Conservation (phyloP, 2,888 invertebrate species). For the Phasia obesa region DNA sequence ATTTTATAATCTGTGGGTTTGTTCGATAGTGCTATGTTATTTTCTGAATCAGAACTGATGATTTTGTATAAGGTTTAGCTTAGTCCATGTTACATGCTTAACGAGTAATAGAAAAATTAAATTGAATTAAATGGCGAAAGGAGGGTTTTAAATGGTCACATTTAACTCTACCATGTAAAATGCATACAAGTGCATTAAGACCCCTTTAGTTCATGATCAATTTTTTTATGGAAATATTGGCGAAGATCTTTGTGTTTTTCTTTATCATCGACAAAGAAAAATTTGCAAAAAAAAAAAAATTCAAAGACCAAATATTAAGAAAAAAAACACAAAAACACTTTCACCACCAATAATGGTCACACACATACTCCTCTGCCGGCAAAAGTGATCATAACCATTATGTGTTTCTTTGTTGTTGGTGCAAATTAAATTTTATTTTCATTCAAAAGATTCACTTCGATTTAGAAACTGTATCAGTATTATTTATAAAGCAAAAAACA, state of each 20-base stretch:
- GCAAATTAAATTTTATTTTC: conserved; percentile 34
- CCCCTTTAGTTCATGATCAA: conserved; percentile 1
- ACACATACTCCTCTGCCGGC: conserved; percentile 20
- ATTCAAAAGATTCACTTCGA: conserved; percentile 31
- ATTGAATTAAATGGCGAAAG: too few relatives aligned
- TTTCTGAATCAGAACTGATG: too few relatives aligned
- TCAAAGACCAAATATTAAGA: conserved; percentile 29
- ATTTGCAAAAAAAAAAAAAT: conserved; percentile 24
- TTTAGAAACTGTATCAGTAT: conserved; percentile 40
- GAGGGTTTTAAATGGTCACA: neutral
- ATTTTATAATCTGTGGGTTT: too few relatives aligned
- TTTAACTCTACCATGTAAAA: too few relatives aligned
- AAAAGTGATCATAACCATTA: conserved; percentile 33
- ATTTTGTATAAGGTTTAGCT: too few relatives aligned
- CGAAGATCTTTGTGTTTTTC: neutral
- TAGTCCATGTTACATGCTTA: too few relatives aligned
- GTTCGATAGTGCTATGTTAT: too few relatives aligned
- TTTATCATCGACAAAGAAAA: conserved; percentile 52
- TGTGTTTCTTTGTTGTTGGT: conserved; percentile 12
- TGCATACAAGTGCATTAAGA: neutral
- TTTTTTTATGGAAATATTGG: conserved; percentile 53
- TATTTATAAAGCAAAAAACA: conserved; percentile 12
- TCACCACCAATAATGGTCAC: conserved; percentile 76
- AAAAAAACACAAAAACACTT: conserved; percentile 74
- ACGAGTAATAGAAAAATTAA: too few relatives aligned